Conservation (phyloP, 1,140 invertebrate genomes). For the Lordiphosa collinella region DNA sequence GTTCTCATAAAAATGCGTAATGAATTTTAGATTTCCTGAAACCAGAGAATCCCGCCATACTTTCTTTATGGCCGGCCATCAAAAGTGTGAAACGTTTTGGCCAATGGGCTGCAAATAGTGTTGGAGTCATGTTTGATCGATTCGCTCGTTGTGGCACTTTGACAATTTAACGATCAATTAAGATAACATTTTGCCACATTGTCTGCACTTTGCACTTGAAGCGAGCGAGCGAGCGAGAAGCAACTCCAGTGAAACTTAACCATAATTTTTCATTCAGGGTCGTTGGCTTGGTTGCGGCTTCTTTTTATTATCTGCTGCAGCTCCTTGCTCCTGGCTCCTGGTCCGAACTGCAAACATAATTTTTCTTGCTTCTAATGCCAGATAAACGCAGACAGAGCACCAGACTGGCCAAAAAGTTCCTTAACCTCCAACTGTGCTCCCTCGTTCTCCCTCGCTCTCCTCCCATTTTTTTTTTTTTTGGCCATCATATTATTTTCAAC, state of each 20-base stretch:
- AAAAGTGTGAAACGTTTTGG: neutral
- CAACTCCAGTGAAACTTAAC: slow-evolving; percentile 21
- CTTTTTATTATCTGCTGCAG: slow-evolving; percentile 44
- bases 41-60: neutral
- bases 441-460: neutral
- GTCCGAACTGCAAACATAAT: slow-evolving; percentile 60
- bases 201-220: slow-evolving; percentile 42
- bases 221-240: slow-evolving; percentile 14
- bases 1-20: slow-evolving; percentile 11
- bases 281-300: slow-evolving; percentile 48
- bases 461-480: neutral
- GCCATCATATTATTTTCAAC: slow-evolving; percentile 67
- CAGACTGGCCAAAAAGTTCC: slow-evolving; percentile 39
- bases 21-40: slow-evolving; percentile 22
- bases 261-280: slow-evolving; percentile 63
- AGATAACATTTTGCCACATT: neutral
- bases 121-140: neutral
- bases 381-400: slow-evolving; percentile 55
- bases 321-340: neutral
- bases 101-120: neutral
- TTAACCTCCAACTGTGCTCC: slow-evolving; percentile 38
- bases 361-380: slow-evolving; percentile 61
- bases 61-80: too few species aligned
- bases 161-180: too few species aligned
- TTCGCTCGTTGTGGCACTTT: neutral